A percentile compares a stretch with the other conserved stretches of the same genome.
Conservation (phyloP, 2,797 vertebrate species). For the Tachyglossus aculeatus region DNA sequence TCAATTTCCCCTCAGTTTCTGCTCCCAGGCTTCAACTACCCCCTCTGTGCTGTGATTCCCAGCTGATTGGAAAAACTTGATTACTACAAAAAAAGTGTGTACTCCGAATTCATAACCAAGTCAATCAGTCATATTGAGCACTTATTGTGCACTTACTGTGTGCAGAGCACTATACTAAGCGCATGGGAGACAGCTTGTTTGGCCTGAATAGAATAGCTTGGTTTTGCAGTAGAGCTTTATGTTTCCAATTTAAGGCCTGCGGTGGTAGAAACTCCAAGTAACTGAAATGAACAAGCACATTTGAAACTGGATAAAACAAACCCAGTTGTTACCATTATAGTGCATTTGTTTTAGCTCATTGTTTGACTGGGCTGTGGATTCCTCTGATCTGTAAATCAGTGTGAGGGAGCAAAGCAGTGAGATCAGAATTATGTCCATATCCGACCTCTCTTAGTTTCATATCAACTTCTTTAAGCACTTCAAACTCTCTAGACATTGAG, state of each 20-base stretch:
- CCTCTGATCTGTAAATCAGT: slow-evolving; percentile 34
- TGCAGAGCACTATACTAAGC: too few species aligned
- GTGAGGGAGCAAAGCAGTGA: slow-evolving; percentile 34
- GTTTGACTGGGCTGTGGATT: slow-evolving; percentile 18
- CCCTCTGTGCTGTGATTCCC: too few species aligned
- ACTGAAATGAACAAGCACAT: slow-evolving; percentile 24
- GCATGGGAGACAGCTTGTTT: neutral
- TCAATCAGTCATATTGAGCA: too few species aligned
- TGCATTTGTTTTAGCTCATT: slow-evolving; percentile 11
- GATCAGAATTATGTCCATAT: slow-evolving; percentile 18
- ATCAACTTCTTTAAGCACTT: slow-evolving; percentile 30
- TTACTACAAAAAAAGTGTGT: too few species aligned
- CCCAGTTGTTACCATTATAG: slow-evolving; percentile 13
- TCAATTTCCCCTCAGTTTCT: too few species aligned
- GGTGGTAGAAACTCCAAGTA: too few species aligned
- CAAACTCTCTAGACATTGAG: slow-evolving; percentile 24
- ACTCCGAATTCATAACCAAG: too few species aligned
- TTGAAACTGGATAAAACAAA: slow-evolving; percentile 35
- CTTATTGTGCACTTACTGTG: too few species aligned
- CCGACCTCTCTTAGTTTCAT: slow-evolving; percentile 42
- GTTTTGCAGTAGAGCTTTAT: slow-evolving; percentile 1
- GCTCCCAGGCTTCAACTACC: too few species aligned
- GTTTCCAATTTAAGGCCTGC: too few species aligned
- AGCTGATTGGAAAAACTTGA: too few species aligned
- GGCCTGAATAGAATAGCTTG: neutral